Evolutionary conservation across 2,113 vertebrate species (phyloP).

Genomic region (Cinclus mexicanus): DNA sequence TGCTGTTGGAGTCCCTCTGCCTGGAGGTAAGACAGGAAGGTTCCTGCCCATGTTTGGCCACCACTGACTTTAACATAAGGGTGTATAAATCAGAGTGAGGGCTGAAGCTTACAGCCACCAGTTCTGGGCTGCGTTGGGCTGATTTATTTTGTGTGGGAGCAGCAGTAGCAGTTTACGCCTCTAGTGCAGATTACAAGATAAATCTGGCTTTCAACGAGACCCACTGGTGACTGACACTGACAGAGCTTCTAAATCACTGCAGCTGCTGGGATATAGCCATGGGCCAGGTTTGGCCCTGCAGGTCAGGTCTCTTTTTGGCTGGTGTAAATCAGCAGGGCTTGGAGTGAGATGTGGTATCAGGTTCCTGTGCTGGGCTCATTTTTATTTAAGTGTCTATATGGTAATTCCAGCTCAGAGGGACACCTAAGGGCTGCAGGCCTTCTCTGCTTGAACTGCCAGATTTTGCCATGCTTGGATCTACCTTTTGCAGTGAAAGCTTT

Average conservation of each 20-base stretch:
- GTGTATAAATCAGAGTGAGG: not conserved
- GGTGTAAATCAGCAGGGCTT: constrained; percentile 32
- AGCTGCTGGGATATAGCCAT: not conserved
- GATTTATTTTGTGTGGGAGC: constrained; percentile 56
- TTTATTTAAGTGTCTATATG: constrained; percentile 47
- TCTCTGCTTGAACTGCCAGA: not conserved
- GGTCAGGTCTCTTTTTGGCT: constrained; percentile 36
- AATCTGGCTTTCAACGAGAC: constrained; percentile 52
- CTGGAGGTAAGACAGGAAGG: fast-evolving
- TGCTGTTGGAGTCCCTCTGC: not conserved
- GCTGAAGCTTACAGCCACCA: not conserved
- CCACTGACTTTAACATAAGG: fast-evolving
- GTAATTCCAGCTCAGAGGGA: constrained; percentile 23
- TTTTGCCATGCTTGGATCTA: not conserved
- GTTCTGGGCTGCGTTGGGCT: not conserved
- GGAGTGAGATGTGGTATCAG: constrained; percentile 56
- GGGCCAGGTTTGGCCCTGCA: constrained; percentile 20
- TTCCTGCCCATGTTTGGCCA: not conserved
- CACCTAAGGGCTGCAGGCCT: not conserved
- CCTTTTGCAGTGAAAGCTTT: not conserved
- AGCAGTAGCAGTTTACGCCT: constrained; percentile 33
- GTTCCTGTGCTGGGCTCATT: not conserved
- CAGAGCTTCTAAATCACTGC: constrained; percentile 14
- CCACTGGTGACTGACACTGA: constrained; percentile 49
- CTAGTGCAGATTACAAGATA: constrained; percentile 57